A percentile compares a stretch with the other conserved stretches of the same genome.
These are phyloP conservation scores for Torymus texanus DNA, from an alignment of 2,888 invertebrate genomes.

Conservation along the genomic window DNA sequence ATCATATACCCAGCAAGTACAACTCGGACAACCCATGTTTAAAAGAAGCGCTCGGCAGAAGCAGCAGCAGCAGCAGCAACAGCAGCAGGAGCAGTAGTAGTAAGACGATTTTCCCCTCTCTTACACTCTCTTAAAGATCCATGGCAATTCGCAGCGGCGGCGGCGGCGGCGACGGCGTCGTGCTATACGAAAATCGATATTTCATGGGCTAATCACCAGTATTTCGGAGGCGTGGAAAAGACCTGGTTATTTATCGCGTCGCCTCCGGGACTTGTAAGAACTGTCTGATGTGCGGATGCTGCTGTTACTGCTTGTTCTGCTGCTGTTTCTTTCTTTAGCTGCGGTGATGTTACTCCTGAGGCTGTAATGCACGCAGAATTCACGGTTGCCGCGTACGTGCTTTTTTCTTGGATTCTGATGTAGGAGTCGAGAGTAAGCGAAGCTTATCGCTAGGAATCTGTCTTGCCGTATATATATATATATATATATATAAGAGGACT, in stretches of 20 bases:
- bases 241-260: conserved; percentile 74
- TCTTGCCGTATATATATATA: background rate
- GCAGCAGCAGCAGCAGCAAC: conserved; percentile 11
- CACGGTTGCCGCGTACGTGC: background rate
- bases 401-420: conserved; percentile 32
- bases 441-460: conserved; percentile 36
- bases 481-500: no score
- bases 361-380: background rate
- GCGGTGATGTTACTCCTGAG: background rate
- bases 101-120: conserved; percentile 41
- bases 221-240: conserved; percentile 76
- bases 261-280: conserved; percentile 65
- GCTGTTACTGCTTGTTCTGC: conserved; percentile 36
- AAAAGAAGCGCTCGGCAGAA: conserved; percentile 15
- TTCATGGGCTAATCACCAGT: conserved; percentile 74
- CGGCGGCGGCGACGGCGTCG: no score
- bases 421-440: background rate
- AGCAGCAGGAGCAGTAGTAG: background rate
- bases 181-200: conserved; percentile 71
- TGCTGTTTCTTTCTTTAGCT: conserved; percentile 33
- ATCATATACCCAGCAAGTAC: conserved; percentile 26
- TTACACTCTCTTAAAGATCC: background rate
- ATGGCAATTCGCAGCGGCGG: conserved; percentile 34
- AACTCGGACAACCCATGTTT: conserved; percentile 50
- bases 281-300: conserved; percentile 9